Base-by-base conservation (phyloP, 2,113 vertebrate species). In the Petromus typicus region DNA sequence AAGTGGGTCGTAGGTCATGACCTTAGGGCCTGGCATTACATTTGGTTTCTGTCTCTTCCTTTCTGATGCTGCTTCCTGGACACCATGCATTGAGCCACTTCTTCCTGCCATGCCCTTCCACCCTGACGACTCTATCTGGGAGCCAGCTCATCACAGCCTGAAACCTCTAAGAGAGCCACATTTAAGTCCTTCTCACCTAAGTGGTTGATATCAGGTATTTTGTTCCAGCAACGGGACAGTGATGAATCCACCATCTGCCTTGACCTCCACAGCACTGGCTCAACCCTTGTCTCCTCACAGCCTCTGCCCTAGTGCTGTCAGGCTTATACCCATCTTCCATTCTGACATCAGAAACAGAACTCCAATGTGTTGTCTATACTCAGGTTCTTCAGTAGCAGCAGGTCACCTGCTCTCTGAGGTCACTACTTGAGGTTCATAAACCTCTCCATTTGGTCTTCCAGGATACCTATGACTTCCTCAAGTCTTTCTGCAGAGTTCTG, bases 311-410 rank as follows among this genome's bases (percentile, higher is more conserved):
- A 1, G 34, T 20, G 2, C 25, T 45, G 5, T 67, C 54, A 61
- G 7, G 25, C 7, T 61, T 40, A 61, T 25, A 48, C 25, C 59
- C 11, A 10, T 71, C 64, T n/a, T 45, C 57, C 22, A 8, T 7
- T 57, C 13, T 61, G 67, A 48, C 56, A n/a, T 2, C 30, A 51
- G 66, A 64, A 64, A 45, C 48, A 90, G 81, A 76, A 76, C 48
- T 11, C 3, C 57, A 30, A 69, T 11, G 1, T n/a, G 3, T n/a
- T n/a, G n/a, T 2, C 43, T 23, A 5, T 17, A 2, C 2, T 75
- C 80, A 57, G 13, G 43, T 63, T 79, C 43, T 61, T 69, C 7
- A 30, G 34, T 51, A 34, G 14, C 59, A 32, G 18, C 25, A 8
- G 75, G 23, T 63, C 30, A 32, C 56, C 34, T 20, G 20, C 34